Evolutionary conservation across 30 jellyfish, hydroid and myxozoan species (phyloP), one percentile per base, ranked within the genome.

Genomic region (Mastigias papua): DNA sequence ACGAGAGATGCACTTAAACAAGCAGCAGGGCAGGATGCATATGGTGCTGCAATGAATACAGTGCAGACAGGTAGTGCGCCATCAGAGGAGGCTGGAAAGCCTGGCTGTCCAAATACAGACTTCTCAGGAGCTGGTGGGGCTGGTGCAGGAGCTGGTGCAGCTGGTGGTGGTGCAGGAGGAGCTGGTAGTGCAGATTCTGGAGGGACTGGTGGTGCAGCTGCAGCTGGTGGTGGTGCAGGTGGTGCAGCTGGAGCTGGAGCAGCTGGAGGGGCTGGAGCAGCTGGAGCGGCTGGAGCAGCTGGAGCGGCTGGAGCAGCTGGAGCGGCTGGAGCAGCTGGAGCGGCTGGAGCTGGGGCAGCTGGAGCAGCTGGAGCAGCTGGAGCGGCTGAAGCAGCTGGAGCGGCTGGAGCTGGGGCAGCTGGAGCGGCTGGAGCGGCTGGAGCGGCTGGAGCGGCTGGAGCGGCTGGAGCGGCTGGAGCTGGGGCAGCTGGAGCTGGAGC

Each of bases 51-150:
- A 21, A 67, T 90, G 81, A 86, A 87, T 86, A 89, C 99, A 1
- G 93, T 91, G 1, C 98, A 91, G 49, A 90, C 99, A 19, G 99
- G 97, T 35, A 95, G 99, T 73, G 89, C 91, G 8, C 90, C 97
- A 19, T 72, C 98, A 5, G 99, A 95, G 65, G 78, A 89, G 19
- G 98, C 98, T 26, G 99, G 99, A 30, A 72, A 73, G 46, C 92
- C 95, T 20, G 97, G 97, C 28, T 69, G 89, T 22, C 91, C 89
- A 67, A 89, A 61, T 34, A 62, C 91, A 0, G 92, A 71, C 49
- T 82, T 62, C 69, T 64, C 92, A 16, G 70, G 77, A 22, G 97
- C 73, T 19, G 51, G 61, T 76, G 95, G 85, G 0, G 95, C 81
- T 63, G 95, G 95, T 16, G 95, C 82, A n/a, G 90, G 85, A 1